Base-by-base conservation (phyloP, 2,888 invertebrate species). In the Sisyra terminalis region DNA sequence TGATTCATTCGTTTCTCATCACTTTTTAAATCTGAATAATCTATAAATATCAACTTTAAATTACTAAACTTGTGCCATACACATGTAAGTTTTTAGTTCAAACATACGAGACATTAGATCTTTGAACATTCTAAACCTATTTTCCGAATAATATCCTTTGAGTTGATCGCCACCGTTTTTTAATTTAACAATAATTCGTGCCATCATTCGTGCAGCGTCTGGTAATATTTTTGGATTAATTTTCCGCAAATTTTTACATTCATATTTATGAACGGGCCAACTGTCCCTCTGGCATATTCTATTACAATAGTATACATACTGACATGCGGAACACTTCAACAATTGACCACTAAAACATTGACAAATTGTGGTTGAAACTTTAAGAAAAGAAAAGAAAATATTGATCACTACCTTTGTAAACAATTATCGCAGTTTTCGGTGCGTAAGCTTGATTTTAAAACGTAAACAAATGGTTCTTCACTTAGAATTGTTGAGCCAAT, bases 31-130 rank as follows among this genome's bases (percentile, higher is more conserved):
- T 89, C 82, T 0, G 78, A 68, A 55, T 82, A 82, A 70, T 93
- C 92, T 92, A 64, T 9, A 58, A 57, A 45, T 32, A 32, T 15
- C 9, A 35, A 35, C n/a, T 13, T 35, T 3, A 2, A 14, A 35
- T n/a, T n/a, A n/a, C n/a, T n/a, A n/a, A n/a, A n/a, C n/a, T n/a
- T n/a, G n/a, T n/a, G n/a, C n/a, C n/a, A n/a, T n/a, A n/a, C n/a
- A n/a, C n/a, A n/a, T n/a, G n/a, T n/a, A n/a, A n/a, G n/a, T n/a
- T n/a, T n/a, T n/a, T n/a, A n/a, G n/a, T n/a, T n/a, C n/a, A 24
- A 24, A 70, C 83, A 75, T 68, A 90, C 90, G 92, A 40, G 90
- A 86, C 86, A 89, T 87, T 15, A 92, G 64, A 62, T 90, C 86
- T 54, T 80, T 78, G 65, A 87, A 90, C 62, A 74, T 78, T 44